phyloP scores from a whole-genome alignment of 2,888 invertebrate species.

The Oscheius sp. region DNA sequence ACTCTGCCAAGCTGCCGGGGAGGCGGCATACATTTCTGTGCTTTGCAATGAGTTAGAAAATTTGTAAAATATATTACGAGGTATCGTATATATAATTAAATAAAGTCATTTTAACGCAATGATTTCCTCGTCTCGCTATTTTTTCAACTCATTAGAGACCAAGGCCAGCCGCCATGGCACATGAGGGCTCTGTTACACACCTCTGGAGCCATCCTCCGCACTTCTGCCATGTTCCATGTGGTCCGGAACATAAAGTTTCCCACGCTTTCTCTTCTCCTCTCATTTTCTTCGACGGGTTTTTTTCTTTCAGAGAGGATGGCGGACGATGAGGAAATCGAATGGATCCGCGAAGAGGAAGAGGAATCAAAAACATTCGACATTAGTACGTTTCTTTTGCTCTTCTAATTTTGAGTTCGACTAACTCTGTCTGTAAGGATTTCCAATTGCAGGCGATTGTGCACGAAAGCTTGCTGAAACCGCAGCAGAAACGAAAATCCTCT shows the following conservation, averaged over 20 bases:
- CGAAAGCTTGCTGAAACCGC: conserved; percentile 14
- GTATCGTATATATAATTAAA: too few species aligned
- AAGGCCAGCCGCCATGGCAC: not conserved
- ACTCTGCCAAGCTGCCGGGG: conserved; percentile 3
- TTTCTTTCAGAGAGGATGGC: not conserved
- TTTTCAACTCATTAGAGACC: conserved; percentile 7
- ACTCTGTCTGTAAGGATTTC: too few species aligned
- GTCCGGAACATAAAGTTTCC: conserved; percentile 5
- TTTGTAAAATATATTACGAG: conserved; percentile 3
- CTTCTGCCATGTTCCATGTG: conserved; percentile 23
- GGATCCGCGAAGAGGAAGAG: conserved; percentile 26
- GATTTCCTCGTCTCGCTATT: not conserved
- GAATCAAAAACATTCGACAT: conserved; percentile 23
- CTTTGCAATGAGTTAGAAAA: conserved; percentile 9
- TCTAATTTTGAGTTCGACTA: not conserved
- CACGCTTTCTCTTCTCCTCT: not conserved
- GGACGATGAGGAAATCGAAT: conserved; percentile 25
- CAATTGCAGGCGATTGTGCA: conserved; percentile 25
- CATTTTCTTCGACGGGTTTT: not conserved
- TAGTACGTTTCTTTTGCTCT: not conserved
- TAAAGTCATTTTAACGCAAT: too few species aligned
- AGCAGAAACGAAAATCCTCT: conserved; percentile 8
- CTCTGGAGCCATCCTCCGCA: conserved; percentile 21
- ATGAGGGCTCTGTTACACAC: conserved; percentile 17
- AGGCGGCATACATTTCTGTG: conserved; percentile 6